phyloP scores from a whole-genome alignment of 2,797 vertebrate genomes.

The Sparus aurata region DNA sequence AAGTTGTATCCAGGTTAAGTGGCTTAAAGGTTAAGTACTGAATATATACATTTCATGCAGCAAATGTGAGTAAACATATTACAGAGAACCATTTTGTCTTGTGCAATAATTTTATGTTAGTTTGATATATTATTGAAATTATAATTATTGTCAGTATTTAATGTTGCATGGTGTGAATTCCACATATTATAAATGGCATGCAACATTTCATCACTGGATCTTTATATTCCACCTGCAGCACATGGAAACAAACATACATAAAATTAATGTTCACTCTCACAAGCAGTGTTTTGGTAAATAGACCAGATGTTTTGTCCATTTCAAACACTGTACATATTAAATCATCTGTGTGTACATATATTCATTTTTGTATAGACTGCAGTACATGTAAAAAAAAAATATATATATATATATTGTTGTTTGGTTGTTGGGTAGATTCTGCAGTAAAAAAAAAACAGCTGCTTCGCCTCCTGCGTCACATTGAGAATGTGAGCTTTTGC shows the following conservation, averaged over 20 bases:
- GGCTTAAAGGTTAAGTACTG: conserved; percentile 28
- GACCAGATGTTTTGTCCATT: conserved; percentile 36
- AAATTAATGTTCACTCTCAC: conserved; percentile 28
- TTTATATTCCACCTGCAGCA: conserved; percentile 29
- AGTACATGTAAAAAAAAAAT: conserved; percentile 46
- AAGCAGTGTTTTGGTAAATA: conserved; percentile 19
- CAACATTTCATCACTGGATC: conserved; percentile 48
- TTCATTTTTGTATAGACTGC: conserved; percentile 62
- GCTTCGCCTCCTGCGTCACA: conserved; percentile 63
- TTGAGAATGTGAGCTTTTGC: conserved; percentile 64
- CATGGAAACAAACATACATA: conserved; percentile 24
- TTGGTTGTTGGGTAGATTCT: conserved; percentile 62
- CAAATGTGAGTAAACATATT: conserved; percentile 59
- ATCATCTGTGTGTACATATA: conserved; percentile 62
- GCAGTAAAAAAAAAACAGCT: conserved; percentile 39
- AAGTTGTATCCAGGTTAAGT: conserved; percentile 43
- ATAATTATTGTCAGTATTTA: conserved; percentile 52
- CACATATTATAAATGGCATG: conserved; percentile 56
- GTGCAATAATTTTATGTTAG: conserved; percentile 57
- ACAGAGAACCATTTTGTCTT: conserved; percentile 60
- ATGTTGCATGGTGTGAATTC: conserved; percentile 70
- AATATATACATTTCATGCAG: conserved; percentile 71
- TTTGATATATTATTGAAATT: conserved; percentile 47
- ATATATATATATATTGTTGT: conserved; percentile 57
- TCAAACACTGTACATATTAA: conserved; percentile 70